Conservation (phyloP, 1,140 invertebrate genomes). For the Polypedilum vanderplanki region DNA sequence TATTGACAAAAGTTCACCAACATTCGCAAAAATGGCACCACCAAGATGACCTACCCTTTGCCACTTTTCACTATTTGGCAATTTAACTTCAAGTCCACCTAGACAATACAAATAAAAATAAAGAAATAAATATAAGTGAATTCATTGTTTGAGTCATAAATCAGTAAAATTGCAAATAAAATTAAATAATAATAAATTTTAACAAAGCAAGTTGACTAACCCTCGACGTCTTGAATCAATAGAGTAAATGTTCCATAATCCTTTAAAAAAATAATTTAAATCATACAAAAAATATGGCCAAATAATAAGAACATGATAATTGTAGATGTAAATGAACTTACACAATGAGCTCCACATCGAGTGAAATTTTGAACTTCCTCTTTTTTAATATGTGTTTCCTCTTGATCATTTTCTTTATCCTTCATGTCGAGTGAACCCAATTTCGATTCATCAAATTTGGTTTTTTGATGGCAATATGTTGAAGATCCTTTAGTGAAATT, state of each 20-base stretch:
- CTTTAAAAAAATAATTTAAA: slow-evolving; percentile 45
- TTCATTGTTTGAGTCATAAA: background rate
- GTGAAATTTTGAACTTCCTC: slow-evolving; percentile 31
- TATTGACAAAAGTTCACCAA: slow-evolving; percentile 65
- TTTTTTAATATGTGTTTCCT: slow-evolving; percentile 38
- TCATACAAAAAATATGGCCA: background rate
- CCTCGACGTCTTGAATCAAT: slow-evolving; percentile 62
- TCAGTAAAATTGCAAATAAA: background rate
- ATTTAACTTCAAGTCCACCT: slow-evolving; percentile 51
- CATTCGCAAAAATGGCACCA: slow-evolving; percentile 68
- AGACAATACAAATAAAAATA: background rate
- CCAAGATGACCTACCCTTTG: slow-evolving; percentile 67
- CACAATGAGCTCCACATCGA: slow-evolving; percentile 11
- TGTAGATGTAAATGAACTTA: background rate
- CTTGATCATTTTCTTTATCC: slow-evolving; percentile 29
- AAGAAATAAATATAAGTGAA: background rate
- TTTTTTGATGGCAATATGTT: slow-evolving; percentile 43
- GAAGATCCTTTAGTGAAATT: slow-evolving; percentile 40
- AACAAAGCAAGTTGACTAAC: slow-evolving; percentile 33
- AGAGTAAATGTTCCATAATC: slow-evolving; percentile 70
- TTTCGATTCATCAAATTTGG: slow-evolving; percentile 40
- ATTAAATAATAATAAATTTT: background rate
- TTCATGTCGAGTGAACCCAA: slow-evolving; percentile 38
- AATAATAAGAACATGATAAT: background rate
- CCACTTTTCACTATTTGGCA: slow-evolving; percentile 60